Base-by-base conservation (phyloP, 2,113 vertebrate species). In the Numida meleagris region DNA sequence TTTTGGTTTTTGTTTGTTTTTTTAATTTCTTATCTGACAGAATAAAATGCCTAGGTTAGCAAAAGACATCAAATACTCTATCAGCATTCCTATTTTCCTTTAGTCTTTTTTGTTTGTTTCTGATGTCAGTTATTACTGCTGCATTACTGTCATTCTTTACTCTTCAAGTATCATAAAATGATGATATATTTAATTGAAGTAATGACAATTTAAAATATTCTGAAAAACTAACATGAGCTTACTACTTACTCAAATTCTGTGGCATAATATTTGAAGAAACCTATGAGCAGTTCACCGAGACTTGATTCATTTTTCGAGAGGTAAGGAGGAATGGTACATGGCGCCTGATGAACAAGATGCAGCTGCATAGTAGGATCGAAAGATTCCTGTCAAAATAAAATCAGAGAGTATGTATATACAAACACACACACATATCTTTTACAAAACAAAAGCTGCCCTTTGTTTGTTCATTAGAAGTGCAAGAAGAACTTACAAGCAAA, bases 241-340 rank as follows among this genome's bases (percentile, higher is more conserved):
- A 82, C 82, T 94, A 98, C 98, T 98, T 98, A 99, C 99, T 98
- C 99, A 98, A 99, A 99, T 93, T 98, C 97, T 73, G 98, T 98
- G 88, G 99, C 98, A 95, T 99, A 99, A 89, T 99, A 99, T 96
- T 98, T 98, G 90, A 99, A 98, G 97, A 99, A 99, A 92, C 99
- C 99, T 96, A 99, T 88, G 72, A 99, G 95, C 81, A 99, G 98
- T 67, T 99, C 98, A 83, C 99, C 99, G 92, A 99, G 98, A 83
- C 98, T 98, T 31, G 98, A 98, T 88, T 96, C 96, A 94, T 99
- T 99, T 97, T 97, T 98, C 79, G 99, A 99, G 88, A 93, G 11
- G 95, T 98, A 99, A 91, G 97, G 97, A 89, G 98, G 99, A 96
- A 99, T 95, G 85, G 93, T 94, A 97, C 95, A 72, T 68, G 98